Evolutionary conservation across 2,113 vertebrate species (phyloP).

Genomic region (Columba janthina): DNA sequence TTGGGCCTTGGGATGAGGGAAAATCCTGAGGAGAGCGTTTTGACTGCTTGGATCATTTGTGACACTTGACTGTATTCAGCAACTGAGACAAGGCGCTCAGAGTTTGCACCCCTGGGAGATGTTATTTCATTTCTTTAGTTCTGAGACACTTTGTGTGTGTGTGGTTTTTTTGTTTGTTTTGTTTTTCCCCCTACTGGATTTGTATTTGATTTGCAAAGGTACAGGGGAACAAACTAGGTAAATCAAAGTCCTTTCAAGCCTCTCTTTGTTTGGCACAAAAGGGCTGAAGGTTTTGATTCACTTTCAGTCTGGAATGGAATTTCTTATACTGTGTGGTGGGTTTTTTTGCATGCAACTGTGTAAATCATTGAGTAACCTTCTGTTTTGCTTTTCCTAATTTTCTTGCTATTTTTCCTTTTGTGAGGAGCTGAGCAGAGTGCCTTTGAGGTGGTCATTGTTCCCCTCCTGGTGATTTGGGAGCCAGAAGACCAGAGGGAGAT

Average conservation of each 20-base stretch:
- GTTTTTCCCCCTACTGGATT: not conserved
- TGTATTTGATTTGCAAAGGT: not conserved
- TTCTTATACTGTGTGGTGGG: not conserved
- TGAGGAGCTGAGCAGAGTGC: not conserved
- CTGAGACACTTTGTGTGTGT: not conserved
- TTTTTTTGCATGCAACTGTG: not conserved
- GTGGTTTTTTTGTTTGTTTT: not conserved
- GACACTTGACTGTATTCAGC: not conserved
- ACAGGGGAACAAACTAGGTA: not conserved
- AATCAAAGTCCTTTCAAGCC: not conserved
- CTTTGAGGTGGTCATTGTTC: not conserved
- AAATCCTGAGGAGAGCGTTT: not conserved
- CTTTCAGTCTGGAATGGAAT: not conserved
- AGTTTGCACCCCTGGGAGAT: not conserved
- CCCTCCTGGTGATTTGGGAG: not conserved
- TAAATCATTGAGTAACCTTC: not conserved
- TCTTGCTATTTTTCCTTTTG: not conserved
- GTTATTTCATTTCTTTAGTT: not conserved
- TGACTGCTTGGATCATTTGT: not conserved
- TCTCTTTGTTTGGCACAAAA: not conserved
- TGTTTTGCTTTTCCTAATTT: not conserved
- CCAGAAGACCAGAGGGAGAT: not conserved
- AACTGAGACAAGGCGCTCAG: not conserved
- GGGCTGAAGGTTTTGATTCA: not conserved
- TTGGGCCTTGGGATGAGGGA: not conserved